Conservation (phyloP, 1,140 invertebrate genomes). For the Cotesia typhae region DNA sequence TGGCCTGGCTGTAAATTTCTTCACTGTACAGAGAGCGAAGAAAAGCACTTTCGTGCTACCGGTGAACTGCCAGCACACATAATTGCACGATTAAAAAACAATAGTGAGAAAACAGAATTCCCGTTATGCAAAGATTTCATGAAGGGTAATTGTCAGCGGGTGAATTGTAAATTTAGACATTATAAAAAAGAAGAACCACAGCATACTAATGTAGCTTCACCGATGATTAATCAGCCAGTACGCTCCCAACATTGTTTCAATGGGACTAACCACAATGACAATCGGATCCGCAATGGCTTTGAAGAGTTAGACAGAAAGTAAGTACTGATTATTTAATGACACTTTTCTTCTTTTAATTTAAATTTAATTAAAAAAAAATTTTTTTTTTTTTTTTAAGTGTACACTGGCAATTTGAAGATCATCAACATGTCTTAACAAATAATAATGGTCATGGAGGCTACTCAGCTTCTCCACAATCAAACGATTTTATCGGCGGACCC, state of each 20-base stretch:
- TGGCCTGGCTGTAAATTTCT: slow-evolving; percentile 76
- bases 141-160: slow-evolving; percentile 76
- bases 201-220: slow-evolving; percentile 50
- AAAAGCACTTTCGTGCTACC: slow-evolving; percentile 76
- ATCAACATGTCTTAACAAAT: slow-evolving; percentile 51
- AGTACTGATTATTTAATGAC: slow-evolving; percentile 12
- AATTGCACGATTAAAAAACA: slow-evolving; percentile 62
- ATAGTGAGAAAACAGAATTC: slow-evolving; percentile 60
- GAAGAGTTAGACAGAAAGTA: slow-evolving; percentile 59
- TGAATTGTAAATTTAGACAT: slow-evolving; percentile 58
- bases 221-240: slow-evolving; percentile 65
- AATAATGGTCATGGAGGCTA: slow-evolving; percentile 45
- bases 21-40: slow-evolving; percentile 80
- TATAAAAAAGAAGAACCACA: slow-evolving; percentile 57
- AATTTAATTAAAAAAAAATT: background rate
- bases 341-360: background rate
- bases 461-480: slow-evolving; percentile 51
- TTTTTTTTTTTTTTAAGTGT: slow-evolving; percentile 47
- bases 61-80: slow-evolving; percentile 75
- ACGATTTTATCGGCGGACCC: slow-evolving; percentile 55
- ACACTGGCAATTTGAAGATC: slow-evolving; percentile 60
- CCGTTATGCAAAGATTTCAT: slow-evolving; percentile 81
- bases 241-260: slow-evolving; percentile 65
- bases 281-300: slow-evolving; percentile 45
- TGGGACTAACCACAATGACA: slow-evolving; percentile 53